Evolutionary conservation across 2,797 vertebrate genomes (phyloP).

Genomic region (Steatocranus sp.): DNA sequence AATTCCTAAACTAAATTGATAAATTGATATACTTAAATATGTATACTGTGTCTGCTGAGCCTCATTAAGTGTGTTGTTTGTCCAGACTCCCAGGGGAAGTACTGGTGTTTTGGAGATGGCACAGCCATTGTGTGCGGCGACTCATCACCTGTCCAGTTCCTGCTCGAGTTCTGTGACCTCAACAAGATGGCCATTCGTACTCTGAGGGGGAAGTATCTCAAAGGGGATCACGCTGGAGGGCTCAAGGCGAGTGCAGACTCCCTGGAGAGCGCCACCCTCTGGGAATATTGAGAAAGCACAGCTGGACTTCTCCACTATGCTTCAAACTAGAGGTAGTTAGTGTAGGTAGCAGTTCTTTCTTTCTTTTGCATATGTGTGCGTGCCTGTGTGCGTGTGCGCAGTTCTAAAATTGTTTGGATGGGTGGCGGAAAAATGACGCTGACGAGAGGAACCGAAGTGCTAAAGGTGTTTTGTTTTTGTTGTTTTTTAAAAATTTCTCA

Average conservation of each 20-base stretch:
- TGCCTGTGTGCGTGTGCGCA: not conserved
- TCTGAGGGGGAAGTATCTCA: conserved; percentile 87
- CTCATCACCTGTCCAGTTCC: conserved; percentile 84
- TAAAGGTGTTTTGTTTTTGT: not conserved
- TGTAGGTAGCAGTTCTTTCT: conserved; percentile 14
- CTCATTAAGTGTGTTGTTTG: conserved; percentile 6
- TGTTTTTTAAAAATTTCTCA: not conserved
- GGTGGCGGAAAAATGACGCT: conserved; percentile 1
- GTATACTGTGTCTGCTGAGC: not conserved
- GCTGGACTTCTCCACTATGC: not conserved
- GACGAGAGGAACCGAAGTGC: conserved; percentile 40
- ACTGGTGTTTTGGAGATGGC: conserved; percentile 89
- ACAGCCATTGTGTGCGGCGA: conserved; percentile 84
- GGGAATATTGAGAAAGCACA: conserved; percentile 85
- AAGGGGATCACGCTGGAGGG: conserved; percentile 93
- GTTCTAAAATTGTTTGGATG: conserved; percentile 34
- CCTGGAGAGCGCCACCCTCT: conserved; percentile 87
- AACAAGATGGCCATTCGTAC: conserved; percentile 93
- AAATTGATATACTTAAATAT: not conserved
- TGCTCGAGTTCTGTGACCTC: conserved; percentile 93
- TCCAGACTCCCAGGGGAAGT: conserved; percentile 89
- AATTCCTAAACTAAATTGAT: not conserved
- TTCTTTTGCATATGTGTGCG: not conserved
- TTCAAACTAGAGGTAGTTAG: conserved; percentile 38
- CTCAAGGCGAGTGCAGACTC: conserved; percentile 86